Evolutionary conservation across 2,888 invertebrate species (phyloP), one percentile per base, ranked within the genome.

Genomic region (Microctonus hyperodae): DNA sequence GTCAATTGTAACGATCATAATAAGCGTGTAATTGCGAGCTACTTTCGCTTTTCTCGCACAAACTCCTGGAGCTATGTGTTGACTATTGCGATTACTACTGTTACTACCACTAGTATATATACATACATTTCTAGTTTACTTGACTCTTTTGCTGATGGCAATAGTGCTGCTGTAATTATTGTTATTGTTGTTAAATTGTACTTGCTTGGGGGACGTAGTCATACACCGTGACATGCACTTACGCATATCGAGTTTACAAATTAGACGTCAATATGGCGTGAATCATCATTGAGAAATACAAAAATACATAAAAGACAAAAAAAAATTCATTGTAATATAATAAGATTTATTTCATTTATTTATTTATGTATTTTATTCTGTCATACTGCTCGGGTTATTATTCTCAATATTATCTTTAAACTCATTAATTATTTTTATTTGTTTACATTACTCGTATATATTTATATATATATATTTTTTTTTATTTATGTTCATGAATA

Each of bases 31-130:
- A 72, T 70, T 72, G 67, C 50, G 48, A 58, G 59, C 70, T 57
- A 73, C 72, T 73, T 73, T 73, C 72, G 72, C 72, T 73, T 71
- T 73, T 71, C 71, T 58, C 69, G 62, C 65, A 66, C 56, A 66
- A 65, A 68, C 55, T 28, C 28, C 33, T 33, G 7, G 9, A 31
- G 55, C 31, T 20, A 55, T 33, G 28, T 44, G 28, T 44, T 16
- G 44, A 44, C 44, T 44, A 44, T 44, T 44, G 44, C 44, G 33
- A 55, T 33, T 55, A 3, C 31, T 10, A 10, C 20, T 13, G 13
- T n/a, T 55, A 20, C n/a, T n/a, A n/a, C n/a, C n/a, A n/a, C n/a
- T n/a, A n/a, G n/a, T n/a, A n/a, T n/a, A n/a, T n/a, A n/a, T n/a
- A n/a, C n/a, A n/a, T n/a, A n/a, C n/a, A 55, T 33, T 55, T 13